Base-by-base conservation (phyloP, 2,113 vertebrate species). In the Coptodon rendalli region DNA sequence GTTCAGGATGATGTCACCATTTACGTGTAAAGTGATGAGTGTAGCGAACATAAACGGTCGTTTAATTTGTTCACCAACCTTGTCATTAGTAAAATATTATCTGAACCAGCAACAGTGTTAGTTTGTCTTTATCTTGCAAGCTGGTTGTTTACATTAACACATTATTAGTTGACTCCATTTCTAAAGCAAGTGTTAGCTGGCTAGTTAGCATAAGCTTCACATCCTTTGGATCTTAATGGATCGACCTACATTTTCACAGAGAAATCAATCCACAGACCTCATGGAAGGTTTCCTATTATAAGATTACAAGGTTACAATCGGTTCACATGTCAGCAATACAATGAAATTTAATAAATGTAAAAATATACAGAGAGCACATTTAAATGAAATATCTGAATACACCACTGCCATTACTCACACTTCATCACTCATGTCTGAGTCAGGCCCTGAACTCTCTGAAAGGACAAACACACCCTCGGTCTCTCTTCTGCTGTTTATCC, bases 401-500 rank as follows among this genome's bases (percentile, higher is more conserved):
- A 78, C 27, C 71, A 31, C 71, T 31, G 43, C 24, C 31, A 19
- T 78, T 78, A 78, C 27, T 50, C 43, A 7, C 45, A 48, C 43
- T 48, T n/a, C 9, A 29, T 50, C 27, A 50, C 31, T 78, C 71
- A 81, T 11, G 31, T 53, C 57, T 82, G 63, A 86, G 34, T 87
- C 85, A 89, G 73, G 16, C 6, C 7, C 36, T 87, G 22, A 50
- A 61, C 19, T 53, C 17, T 82, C 43, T 34, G 36, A n/a, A 61
- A 56, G 19, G 45, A 86, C 71, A 31, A 81, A 83, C 56, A 34
- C 53, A 61, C 68, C 84, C 16, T 48, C 34, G 2, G 52, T 45
- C 68, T 89, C 66, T 84, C 27, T 86, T 91, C 80, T 83, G 40
- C n/a, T 87, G 89, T 90, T 87, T 89, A 92, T 89, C 54, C 1